Percentiles rank a stretch among this genome's conserved stretches.
phyloP scores from a whole-genome alignment of 2,797 vertebrate genomes.

The Parotocinclus haroldoi region DNA sequence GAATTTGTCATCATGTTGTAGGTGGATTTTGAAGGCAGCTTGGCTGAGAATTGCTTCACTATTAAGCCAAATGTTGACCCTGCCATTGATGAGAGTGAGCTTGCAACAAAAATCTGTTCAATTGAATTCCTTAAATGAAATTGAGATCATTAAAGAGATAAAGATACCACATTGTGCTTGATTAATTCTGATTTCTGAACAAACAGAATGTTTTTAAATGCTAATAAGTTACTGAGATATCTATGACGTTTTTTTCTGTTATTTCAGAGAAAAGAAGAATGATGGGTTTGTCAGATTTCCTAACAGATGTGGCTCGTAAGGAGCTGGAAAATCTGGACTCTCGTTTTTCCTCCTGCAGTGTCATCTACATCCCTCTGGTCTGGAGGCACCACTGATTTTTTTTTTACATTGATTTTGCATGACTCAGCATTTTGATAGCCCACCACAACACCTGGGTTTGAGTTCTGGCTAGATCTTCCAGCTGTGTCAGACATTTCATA shows the following conservation, averaged over 20 bases:
- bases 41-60: constrained; percentile 83
- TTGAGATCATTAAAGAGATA: no score
- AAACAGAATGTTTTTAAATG: no score
- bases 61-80: constrained; percentile 86
- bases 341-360: constrained; percentile 82
- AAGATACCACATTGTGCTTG: no score
- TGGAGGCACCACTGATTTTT: constrained; percentile 1
- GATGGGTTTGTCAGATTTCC: constrained; percentile 86
- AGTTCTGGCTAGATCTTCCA: no score
- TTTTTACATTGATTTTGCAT: background rate
- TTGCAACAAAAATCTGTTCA: background rate
- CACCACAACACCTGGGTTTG: no score
- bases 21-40: constrained; percentile 91
- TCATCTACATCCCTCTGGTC: constrained; percentile 95
- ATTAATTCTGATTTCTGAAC: no score
- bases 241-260: background rate
- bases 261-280: constrained; percentile 85
- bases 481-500: no score
- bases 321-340: constrained; percentile 85
- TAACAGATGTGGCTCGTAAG: constrained; percentile 87
- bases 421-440: no score
- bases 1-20: constrained; percentile 53
- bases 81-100: constrained; percentile 86
- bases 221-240: no score
- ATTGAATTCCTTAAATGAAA: background rate